Conservation (phyloP, 2,113 vertebrate genomes). For the Lepus europaeus region DNA sequence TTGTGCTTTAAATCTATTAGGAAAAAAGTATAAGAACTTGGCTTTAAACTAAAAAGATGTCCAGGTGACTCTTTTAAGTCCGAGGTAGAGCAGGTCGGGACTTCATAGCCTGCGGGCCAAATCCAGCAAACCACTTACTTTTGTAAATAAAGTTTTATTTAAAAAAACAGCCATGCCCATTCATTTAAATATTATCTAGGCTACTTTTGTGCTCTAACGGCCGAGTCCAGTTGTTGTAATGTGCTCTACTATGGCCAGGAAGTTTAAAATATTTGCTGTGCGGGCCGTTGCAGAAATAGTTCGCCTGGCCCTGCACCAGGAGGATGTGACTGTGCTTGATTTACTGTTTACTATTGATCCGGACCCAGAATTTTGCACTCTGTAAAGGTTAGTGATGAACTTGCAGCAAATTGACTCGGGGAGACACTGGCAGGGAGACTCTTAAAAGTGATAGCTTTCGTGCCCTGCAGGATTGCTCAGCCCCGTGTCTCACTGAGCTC, state of each 20-base stretch:
- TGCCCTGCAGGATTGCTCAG: background rate
- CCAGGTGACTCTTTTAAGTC: background rate
- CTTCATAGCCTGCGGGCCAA: background rate
- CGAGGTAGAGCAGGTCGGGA: background rate
- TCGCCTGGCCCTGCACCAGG: background rate
- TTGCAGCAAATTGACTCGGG: background rate
- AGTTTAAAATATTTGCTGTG: background rate
- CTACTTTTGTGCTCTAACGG: background rate
- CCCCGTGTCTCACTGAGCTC: background rate
- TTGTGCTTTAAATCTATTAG: background rate
- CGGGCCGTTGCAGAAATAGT: background rate
- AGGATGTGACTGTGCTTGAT: background rate
- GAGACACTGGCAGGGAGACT: slow-evolving; percentile 2
- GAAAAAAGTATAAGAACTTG: background rate
- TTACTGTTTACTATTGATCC: slow-evolving; percentile 39
- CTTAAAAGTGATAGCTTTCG: background rate
- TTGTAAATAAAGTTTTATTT: slow-evolving; percentile 51
- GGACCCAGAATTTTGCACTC: background rate
- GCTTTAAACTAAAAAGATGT: background rate
- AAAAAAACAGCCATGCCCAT: background rate
- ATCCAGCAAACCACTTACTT: background rate
- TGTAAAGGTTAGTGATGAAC: slow-evolving; percentile 32
- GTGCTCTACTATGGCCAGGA: background rate
- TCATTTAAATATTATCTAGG: background rate
- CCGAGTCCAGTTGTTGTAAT: background rate